Base-by-base conservation (phyloP, 2,113 vertebrate genomes). In the Tenebrosternarchus preto region DNA sequence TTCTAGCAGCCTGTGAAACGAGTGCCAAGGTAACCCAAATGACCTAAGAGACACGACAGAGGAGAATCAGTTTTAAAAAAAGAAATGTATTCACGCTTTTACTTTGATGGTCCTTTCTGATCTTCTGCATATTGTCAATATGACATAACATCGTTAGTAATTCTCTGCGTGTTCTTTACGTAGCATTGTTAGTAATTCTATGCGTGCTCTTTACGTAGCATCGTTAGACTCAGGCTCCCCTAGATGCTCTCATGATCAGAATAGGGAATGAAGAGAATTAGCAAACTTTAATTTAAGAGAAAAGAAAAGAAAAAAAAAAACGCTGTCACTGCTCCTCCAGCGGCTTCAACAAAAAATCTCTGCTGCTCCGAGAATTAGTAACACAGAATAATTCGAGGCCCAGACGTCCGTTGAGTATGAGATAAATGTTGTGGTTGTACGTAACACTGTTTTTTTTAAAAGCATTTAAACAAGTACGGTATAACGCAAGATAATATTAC, bases 1-100 rank as follows among this genome's bases (percentile, higher is more conserved):
- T 57, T 56, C 33, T 50, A 43, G 50, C 50, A 20, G 22, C n/a
- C 46, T 77, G 46, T 73, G 59, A 78, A 73, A 82, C 36, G 16
- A 73, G 11, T 15, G 33, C 57, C 59, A 12, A 33, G 24, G 53
- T 6, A 15, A 46, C 50, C 33, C 24, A 36, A 59, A 77, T 36
- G 72, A 50, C 22, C 25, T n/a, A 70, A 55, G 6, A 33, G 43
- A 27, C 20, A 36, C 9, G 31, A 9, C 16, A 17, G 50, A 12
- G 56, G 16, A n/a, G 22, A 77, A 22, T 59, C 20, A 22, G 57
- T 70, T 75, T 59, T 33, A 46, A 76, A 70, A 67, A 75, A 43
- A 27, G 39, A 31, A 50, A 46, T 27, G 15, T 11, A 33, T 66
- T 55, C 20, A 6, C 12, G 16, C 61, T 25, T 75, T 55, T 22